Base-by-base conservation (phyloP, 2,888 invertebrate species). In the Teleiodes luculella region DNA sequence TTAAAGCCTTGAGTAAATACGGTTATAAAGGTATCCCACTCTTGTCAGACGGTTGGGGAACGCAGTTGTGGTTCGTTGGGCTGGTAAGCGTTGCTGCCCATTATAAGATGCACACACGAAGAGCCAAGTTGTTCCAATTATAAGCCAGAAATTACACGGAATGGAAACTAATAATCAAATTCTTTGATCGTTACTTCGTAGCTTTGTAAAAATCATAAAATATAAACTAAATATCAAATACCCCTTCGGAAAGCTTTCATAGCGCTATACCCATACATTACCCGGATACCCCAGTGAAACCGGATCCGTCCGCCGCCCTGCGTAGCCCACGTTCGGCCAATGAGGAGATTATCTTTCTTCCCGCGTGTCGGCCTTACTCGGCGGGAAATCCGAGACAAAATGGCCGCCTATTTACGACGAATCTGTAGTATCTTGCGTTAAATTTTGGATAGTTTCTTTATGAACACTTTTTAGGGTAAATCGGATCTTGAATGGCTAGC, bases 301-400 rank as follows among this genome's bases (percentile, higher is more conserved):
- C 62, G 64, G 70, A 78, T 61, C 64, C 69, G 67, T 73, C 28
- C 66, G 60, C 43, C 43, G 43, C 37, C 33, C 59, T 60, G 59
- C 65, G 65, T 57, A 13, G 18, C 16, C 62, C 43, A 43, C 53
- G 69, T 69, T 66, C 67, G 70, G 76, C 82, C 81, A 83, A 83
- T 83, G 72, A 72, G 65, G 61, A 71, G 82, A 83, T 83, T 82
- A 82, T 78, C 80, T 82, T 79, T 72, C 80, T 80, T 73, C 67
- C 58, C 59, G 64, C 60, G 61, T n/a, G n/a, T 55, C 60, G 60
- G 62, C 62, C 39, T 35, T 18, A 62, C 63, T 65, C 68, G 66
- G 74, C 74, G 74, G 74, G 77, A 78, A 80, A 77, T 70, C 66
- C 61, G 69, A 76, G 65, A 72, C 83, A 83, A 83, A 70, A 83